A percentile compares a stretch with the other conserved stretches of the same genome.
Conservation (phyloP, 2,797 vertebrate genomes). For the Lophotriccus pileatus region DNA sequence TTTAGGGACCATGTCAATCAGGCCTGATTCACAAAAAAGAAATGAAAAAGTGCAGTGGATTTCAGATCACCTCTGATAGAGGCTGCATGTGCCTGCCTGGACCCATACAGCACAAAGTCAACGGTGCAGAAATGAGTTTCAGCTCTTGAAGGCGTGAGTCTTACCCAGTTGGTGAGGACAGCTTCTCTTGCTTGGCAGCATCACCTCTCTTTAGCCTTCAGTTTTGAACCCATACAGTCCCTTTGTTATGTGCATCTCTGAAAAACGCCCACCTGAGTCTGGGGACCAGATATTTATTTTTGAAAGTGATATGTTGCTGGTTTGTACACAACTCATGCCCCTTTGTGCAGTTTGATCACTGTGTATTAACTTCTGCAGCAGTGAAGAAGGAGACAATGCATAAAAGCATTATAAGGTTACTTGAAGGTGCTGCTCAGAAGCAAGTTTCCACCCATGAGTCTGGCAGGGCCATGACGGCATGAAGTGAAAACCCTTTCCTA, state of each 20-base stretch:
- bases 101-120: not conserved
- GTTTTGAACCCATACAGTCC: not conserved
- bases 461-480: not conserved
- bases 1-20: not conserved
- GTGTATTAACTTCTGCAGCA: not conserved
- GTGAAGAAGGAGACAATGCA: not conserved
- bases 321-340: not conserved
- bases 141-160: not conserved
- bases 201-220: not conserved
- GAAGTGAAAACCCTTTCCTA: not conserved
- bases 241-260: not conserved
- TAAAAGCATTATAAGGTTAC: not conserved
- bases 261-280: not conserved
- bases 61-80: conserved; percentile 57
- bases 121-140: not conserved
- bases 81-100: not conserved
- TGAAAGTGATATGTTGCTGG: not conserved
- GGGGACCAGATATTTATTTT: not conserved
- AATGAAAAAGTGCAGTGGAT: not conserved
- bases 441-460: not conserved
- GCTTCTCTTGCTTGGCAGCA: not conserved
- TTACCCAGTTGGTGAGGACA: not conserved
- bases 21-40: not conserved
- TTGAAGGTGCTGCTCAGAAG: not conserved
- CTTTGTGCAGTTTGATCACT: not conserved